A percentile compares a stretch with the other conserved stretches of the same genome.
phyloP scores from a whole-genome alignment of 2,888 invertebrate genomes.

The Drosophila incognita region DNA sequence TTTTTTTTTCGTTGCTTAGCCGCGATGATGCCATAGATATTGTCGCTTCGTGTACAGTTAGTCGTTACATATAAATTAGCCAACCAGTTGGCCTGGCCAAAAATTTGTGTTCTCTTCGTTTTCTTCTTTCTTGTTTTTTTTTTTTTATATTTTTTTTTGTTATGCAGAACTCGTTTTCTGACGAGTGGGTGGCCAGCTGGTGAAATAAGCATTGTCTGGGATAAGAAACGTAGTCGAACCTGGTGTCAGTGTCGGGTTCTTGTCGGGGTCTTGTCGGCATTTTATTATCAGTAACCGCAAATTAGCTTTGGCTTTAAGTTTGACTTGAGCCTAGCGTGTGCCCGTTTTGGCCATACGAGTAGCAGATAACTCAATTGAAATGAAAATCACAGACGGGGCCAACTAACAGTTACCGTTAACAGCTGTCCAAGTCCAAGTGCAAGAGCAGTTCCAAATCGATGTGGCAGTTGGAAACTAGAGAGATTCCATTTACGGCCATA shows the following conservation, averaged over 20 bases:
- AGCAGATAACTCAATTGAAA: slow-evolving; percentile 78
- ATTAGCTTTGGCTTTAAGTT: slow-evolving; percentile 51
- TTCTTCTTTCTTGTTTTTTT: slow-evolving; percentile 1
- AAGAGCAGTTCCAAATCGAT: slow-evolving; percentile 22
- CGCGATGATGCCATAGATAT: slow-evolving; percentile 72
- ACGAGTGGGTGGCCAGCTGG: slow-evolving; percentile 73
- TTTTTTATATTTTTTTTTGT: slow-evolving; percentile 11
- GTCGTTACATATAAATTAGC: slow-evolving; percentile 79
- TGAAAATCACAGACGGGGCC: slow-evolving; percentile 67
- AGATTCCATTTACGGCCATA: slow-evolving; percentile 57
- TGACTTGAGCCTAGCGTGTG: slow-evolving; percentile 40
- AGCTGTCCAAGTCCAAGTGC: slow-evolving; percentile 33
- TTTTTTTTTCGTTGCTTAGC: slow-evolving; percentile 13
- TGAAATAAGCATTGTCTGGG: slow-evolving; percentile 31
- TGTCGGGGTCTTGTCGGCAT: slow-evolving; percentile 43
- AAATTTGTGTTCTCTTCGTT: slow-evolving; percentile 27
- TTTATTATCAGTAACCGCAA: slow-evolving; percentile 73
- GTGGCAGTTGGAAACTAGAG: slow-evolving; percentile 12
- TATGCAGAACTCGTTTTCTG: slow-evolving; percentile 57
- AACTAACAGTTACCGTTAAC: slow-evolving; percentile 53
- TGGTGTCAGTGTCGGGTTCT: slow-evolving; percentile 25
- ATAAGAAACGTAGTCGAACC: slow-evolving; percentile 18
- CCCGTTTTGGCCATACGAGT: slow-evolving; percentile 40
- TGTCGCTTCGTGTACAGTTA: slow-evolving; percentile 80
- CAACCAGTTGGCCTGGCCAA: slow-evolving; percentile 57